Evolutionary conservation across 2,113 vertebrate species (phyloP).

Genomic region (Grus americana): DNA sequence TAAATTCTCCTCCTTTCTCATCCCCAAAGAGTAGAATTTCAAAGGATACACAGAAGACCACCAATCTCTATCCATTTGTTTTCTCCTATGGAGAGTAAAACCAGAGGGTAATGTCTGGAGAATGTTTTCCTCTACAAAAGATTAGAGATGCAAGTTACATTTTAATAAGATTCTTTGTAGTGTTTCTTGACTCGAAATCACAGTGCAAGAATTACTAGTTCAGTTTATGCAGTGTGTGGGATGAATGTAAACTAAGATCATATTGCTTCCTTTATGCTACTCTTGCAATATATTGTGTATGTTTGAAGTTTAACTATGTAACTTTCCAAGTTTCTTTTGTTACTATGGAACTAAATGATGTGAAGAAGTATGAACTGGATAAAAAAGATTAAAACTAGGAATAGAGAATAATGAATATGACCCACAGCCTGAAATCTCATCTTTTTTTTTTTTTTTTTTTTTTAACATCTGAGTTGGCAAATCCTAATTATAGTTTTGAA

Average conservation of each 20-base stretch:
- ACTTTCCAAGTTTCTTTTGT: not conserved
- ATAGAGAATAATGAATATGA: not conserved
- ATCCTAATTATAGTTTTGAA: not conserved
- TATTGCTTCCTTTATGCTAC: not conserved
- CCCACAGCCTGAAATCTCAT: not conserved
- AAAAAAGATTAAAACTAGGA: not conserved
- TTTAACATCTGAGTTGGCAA: not conserved
- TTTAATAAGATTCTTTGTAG: not conserved
- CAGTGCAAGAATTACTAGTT: not conserved
- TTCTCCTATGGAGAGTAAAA: not conserved
- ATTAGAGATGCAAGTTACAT: not conserved
- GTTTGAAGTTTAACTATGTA: not conserved
- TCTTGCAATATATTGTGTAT: not conserved
- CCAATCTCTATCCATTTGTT: not conserved
- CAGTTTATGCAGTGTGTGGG: not conserved
- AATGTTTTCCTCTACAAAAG: not conserved
- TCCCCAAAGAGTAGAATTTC: not conserved
- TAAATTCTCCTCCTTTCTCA: not conserved
- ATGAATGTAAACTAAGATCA: not conserved
- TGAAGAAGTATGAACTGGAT: not conserved
- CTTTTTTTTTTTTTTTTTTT: not conserved
- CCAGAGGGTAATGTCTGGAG: not conserved
- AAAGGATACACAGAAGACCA: not conserved
- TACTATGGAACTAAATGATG: not conserved
- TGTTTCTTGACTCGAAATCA: not conserved